These are phyloP conservation scores for Loxodonta africana DNA, from an alignment of 2,113 vertebrate genomes.

Conservation along the genomic window DNA sequence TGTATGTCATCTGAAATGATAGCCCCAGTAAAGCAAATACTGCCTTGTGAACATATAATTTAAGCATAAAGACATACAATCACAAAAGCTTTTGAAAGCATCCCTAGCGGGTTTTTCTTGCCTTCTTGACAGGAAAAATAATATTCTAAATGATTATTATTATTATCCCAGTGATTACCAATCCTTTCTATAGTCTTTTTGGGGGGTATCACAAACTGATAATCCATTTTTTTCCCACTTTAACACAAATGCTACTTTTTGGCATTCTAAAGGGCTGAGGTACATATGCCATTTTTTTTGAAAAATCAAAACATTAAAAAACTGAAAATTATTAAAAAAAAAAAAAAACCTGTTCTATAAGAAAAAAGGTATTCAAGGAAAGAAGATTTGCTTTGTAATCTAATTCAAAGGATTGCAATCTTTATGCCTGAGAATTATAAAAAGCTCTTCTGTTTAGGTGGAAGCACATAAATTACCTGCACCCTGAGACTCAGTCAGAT, in stretches of 20 bases:
- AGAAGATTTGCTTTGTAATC: neutral
- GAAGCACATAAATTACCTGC: neutral
- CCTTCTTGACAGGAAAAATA: constrained; percentile 17
- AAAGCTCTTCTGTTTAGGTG: neutral
- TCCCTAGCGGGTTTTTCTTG: neutral
- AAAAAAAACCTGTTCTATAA: neutral
- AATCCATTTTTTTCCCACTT: neutral
- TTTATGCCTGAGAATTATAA: neutral
- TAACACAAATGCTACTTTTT: constrained; percentile 34
- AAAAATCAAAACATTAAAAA: neutral
- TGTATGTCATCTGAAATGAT: constrained; percentile 29
- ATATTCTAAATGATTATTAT: constrained; percentile 48
- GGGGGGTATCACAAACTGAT: neutral
- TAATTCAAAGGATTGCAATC: neutral
- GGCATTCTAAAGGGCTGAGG: neutral
- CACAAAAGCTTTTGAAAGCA: constrained; percentile 32
- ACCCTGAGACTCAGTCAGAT: neutral
- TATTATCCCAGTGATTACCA: constrained; percentile 25
- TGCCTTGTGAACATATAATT: constrained; percentile 7
- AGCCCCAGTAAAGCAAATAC: constrained; percentile 12
- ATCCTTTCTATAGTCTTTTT: neutral
- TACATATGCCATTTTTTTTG: neutral
- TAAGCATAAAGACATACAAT: constrained; percentile 43
- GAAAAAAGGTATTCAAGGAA: constrained; percentile 26
- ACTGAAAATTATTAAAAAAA: neutral